A percentile compares a stretch with the other conserved stretches of the same genome.
Evolutionary conservation across 2,888 invertebrate genomes (phyloP).

Genomic region (Pinctada fucata): DNA sequence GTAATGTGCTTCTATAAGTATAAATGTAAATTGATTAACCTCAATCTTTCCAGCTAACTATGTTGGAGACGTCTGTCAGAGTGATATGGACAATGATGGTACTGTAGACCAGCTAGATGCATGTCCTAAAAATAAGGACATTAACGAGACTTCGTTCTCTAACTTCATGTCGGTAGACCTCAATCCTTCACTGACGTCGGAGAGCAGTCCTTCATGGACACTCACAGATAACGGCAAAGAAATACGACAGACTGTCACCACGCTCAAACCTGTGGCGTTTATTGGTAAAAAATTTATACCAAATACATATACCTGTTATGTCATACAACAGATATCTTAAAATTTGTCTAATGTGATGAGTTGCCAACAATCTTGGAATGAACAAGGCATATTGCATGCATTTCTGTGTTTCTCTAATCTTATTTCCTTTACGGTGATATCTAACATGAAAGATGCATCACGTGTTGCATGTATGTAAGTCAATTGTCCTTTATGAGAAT

Average conservation of each 20-base stretch:
- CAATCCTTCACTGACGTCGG: slow-evolving; percentile 46
- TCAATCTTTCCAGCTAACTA: slow-evolving; percentile 81
- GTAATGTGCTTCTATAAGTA: too few species aligned
- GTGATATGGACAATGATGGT: slow-evolving; percentile 89
- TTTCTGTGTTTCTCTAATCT: too few species aligned
- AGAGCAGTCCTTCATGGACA: slow-evolving; percentile 47
- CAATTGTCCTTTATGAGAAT: too few species aligned
- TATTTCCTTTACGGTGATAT: too few species aligned
- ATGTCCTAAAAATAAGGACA: slow-evolving; percentile 83
- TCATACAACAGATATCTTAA: too few species aligned
- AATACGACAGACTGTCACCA: slow-evolving; percentile 54
- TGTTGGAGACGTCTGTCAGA: slow-evolving; percentile 89
- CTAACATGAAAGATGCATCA: too few species aligned
- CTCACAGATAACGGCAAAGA: slow-evolving; percentile 57
- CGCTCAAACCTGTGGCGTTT: slow-evolving; percentile 61
- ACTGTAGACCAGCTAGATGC: slow-evolving; percentile 88
- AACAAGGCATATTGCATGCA: too few species aligned
- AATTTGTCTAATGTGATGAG: too few species aligned
- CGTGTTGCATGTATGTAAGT: too few species aligned
- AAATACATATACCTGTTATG: not conserved
- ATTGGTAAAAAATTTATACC: slow-evolving; percentile 52
- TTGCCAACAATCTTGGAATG: too few species aligned
- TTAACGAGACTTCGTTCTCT: slow-evolving; percentile 48
- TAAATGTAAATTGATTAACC: too few species aligned
- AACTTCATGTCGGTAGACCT: slow-evolving; percentile 52